Evolutionary conservation across 2,797 vertebrate genomes (phyloP).

Genomic region (Silurus aristotelis): DNA sequence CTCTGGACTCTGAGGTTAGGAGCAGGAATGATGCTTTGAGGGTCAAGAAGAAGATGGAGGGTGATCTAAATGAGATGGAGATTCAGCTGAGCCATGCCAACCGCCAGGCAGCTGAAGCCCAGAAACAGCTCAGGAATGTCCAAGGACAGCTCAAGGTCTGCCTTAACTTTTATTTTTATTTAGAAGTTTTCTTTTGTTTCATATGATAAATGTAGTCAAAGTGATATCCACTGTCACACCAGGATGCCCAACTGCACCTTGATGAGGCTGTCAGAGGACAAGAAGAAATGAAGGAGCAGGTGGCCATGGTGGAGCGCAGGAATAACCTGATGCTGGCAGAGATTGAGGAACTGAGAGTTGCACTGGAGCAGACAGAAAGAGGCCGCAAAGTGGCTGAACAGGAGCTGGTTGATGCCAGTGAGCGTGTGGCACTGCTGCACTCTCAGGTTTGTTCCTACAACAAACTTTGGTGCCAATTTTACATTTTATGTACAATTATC

Average conservation of each 20-base stretch:
- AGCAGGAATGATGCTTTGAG: constrained; percentile 86
- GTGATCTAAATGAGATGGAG: constrained; percentile 77
- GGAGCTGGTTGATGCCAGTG: constrained; percentile 60
- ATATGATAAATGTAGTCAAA: too few relatives aligned
- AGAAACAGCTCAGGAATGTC: constrained; percentile 57
- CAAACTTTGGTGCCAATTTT: too few relatives aligned
- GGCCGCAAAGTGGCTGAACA: constrained; percentile 76
- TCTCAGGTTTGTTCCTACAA: constrained; percentile 65
- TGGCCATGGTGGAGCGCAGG: constrained; percentile 77
- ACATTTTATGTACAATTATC: too few relatives aligned
- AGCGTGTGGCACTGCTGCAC: constrained; percentile 84
- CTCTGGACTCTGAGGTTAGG: constrained; percentile 81
- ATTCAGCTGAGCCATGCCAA: constrained; percentile 84
- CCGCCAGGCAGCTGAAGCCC: constrained; percentile 69
- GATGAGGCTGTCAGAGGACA: constrained; percentile 68
- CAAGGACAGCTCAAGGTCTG: constrained; percentile 27
- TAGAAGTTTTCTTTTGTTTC: too few relatives aligned
- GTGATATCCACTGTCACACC: too few relatives aligned
- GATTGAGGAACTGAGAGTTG: constrained; percentile 81
- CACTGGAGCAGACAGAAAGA: constrained; percentile 83
- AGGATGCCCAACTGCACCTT: neutral
- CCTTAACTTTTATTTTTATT: too few relatives aligned
- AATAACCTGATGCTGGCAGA: constrained; percentile 79
- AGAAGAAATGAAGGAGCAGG: constrained; percentile 86
- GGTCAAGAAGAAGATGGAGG: constrained; percentile 89